These are phyloP conservation scores for Oxyruncus cristatus DNA, from an alignment of 2,113 vertebrate species.

Conservation along the genomic window DNA sequence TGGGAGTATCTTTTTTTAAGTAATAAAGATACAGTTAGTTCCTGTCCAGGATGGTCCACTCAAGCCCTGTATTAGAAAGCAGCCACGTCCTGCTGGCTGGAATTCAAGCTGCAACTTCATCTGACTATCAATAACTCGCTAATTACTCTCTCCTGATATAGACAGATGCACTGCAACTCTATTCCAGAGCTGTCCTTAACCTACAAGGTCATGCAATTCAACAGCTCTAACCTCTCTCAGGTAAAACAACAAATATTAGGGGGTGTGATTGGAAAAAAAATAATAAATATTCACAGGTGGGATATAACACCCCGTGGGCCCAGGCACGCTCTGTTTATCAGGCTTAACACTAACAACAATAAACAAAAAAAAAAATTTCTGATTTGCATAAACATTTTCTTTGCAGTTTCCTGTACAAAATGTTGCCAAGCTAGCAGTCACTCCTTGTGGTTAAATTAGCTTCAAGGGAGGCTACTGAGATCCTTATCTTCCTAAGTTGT, in stretches of 20 bases:
- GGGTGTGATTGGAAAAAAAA: neutral
- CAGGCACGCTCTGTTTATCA: neutral
- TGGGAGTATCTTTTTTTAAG: neutral
- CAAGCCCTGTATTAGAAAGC: neutral
- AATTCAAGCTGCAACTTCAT: neutral
- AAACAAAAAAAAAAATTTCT: neutral
- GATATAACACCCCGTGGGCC: neutral
- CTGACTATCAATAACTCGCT: conserved; percentile 28
- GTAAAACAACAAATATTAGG: neutral
- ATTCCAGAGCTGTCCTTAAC: conserved; percentile 29
- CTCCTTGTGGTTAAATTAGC: neutral
- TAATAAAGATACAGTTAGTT: neutral
- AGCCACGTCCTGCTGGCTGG: neutral
- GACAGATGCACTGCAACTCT: neutral
- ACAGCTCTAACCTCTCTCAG: neutral
- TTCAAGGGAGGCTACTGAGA: neutral
- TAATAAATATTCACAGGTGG: neutral
- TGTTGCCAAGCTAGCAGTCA: neutral
- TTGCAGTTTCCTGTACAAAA: neutral
- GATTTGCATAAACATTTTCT: neutral
- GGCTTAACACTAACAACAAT: neutral
- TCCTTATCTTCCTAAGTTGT: neutral
- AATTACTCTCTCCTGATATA: neutral
- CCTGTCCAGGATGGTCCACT: neutral
- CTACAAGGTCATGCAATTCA: conserved; percentile 7